Conservation (phyloP, 2,113 vertebrate genomes). For the Neopipo cinnamomea region DNA sequence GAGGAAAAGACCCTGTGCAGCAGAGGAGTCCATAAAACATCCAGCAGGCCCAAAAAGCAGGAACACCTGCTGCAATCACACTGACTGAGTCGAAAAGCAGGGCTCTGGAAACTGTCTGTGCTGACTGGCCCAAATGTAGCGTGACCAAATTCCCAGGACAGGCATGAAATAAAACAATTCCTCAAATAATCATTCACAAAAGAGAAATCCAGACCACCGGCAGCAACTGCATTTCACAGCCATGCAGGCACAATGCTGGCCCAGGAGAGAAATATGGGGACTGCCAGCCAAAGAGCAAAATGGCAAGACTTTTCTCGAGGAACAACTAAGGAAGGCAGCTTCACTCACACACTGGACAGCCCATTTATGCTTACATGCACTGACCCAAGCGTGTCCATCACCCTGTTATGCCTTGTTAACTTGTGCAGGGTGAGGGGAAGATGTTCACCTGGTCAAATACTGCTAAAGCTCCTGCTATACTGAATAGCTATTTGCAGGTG, state of each 20-base stretch:
- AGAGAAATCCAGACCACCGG: not conserved
- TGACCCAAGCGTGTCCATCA: not conserved
- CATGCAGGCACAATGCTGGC: not conserved
- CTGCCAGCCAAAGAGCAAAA: not conserved
- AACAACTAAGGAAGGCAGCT: not conserved
- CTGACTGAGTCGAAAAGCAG: not conserved
- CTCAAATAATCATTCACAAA: not conserved
- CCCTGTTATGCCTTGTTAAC: not conserved
- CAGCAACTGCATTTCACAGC: not conserved
- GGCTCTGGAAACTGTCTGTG: not conserved
- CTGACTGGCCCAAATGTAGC: not conserved
- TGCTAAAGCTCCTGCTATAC: not conserved
- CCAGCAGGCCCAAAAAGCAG: not conserved
- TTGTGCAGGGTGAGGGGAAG: not conserved
- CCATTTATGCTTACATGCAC: not conserved
- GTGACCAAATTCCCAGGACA: not conserved
- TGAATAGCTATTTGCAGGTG: not conserved
- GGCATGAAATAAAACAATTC: not conserved
- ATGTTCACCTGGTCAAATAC: not conserved
- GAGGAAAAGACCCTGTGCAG: not conserved
- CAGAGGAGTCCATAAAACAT: not conserved
- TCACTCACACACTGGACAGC: not conserved
- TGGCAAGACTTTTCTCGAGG: not conserved
- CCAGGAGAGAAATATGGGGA: not conserved
- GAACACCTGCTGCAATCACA: not conserved